A percentile compares a stretch with the other conserved stretches of the same genome.
Conservation (phyloP, 2,888 invertebrate species). For the Sepioteuthis lessoniana region DNA sequence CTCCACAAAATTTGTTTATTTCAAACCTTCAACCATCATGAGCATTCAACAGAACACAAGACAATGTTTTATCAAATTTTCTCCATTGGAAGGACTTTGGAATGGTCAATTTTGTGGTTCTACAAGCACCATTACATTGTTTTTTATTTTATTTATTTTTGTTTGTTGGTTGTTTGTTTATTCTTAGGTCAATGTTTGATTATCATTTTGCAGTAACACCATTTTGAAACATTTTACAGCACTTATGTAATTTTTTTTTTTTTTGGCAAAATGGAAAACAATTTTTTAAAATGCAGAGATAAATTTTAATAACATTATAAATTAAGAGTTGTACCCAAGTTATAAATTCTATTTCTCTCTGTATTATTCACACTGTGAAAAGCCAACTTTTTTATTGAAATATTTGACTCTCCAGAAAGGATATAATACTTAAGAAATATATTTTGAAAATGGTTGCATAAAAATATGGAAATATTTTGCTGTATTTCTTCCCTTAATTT, state of each 20-base stretch:
- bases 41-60: not conserved
- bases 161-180: not conserved
- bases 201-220: not conserved
- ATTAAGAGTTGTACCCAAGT: not conserved
- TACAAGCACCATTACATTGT: not conserved
- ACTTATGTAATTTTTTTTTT: not conserved
- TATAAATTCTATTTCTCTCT: not conserved
- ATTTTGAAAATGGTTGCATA: not conserved
- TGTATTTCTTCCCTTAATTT: not conserved
- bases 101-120: conserved; percentile 33
- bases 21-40: not conserved
- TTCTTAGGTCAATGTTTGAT: conserved; percentile 5
- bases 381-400: not conserved
- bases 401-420: not conserved
- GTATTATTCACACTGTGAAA: not conserved
- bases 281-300: not conserved
- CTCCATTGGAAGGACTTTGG: conserved; percentile 3
- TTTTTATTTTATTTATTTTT: not conserved
- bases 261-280: not conserved
- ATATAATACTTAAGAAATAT: not conserved
- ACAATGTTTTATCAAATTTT: not conserved
- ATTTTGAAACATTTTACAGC: not conserved
- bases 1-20: conserved; percentile 33
- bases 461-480: not conserved
- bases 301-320: not conserved